Evolutionary conservation across 1,140 invertebrate species (phyloP).

Genomic region (Formica exsecta): DNA sequence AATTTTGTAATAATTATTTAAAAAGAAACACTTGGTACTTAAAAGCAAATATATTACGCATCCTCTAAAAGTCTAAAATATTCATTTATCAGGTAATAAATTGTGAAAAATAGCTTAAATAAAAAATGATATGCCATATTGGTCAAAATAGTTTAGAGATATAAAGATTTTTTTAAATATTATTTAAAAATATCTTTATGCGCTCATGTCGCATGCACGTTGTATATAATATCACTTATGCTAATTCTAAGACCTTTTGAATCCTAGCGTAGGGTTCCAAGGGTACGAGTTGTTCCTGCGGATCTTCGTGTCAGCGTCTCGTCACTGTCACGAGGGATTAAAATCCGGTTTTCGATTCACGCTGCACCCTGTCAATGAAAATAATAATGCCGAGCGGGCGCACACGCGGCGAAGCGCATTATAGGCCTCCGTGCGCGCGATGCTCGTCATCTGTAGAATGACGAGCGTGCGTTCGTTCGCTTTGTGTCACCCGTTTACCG

Average conservation of each 20-base stretch:
- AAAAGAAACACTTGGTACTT: neutral
- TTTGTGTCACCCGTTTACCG: constrained; percentile 47
- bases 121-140: neutral
- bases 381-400: constrained; percentile 67
- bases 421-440: constrained; percentile 16
- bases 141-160: neutral
- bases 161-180: neutral
- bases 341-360: constrained; percentile 77
- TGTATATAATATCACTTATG: constrained; percentile 71
- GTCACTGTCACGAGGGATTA: constrained; percentile 80
- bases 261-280: constrained; percentile 65
- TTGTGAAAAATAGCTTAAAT: neutral
- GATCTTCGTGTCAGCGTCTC: constrained; percentile 79
- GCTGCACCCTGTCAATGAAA: constrained; percentile 67
- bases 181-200: constrained; percentile 25
- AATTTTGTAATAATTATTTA: neutral
- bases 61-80: neutral
- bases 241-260: constrained; percentile 75
- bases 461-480: constrained; percentile 12
- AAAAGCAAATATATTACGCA: neutral
- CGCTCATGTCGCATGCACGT: constrained; percentile 43
- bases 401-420: constrained; percentile 40
- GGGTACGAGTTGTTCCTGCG: constrained; percentile 71
- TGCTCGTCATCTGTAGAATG: constrained; percentile 28
- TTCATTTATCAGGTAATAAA: neutral